Base-by-base conservation (phyloP, 2,113 vertebrate genomes). In the Fregetta grallaria region DNA sequence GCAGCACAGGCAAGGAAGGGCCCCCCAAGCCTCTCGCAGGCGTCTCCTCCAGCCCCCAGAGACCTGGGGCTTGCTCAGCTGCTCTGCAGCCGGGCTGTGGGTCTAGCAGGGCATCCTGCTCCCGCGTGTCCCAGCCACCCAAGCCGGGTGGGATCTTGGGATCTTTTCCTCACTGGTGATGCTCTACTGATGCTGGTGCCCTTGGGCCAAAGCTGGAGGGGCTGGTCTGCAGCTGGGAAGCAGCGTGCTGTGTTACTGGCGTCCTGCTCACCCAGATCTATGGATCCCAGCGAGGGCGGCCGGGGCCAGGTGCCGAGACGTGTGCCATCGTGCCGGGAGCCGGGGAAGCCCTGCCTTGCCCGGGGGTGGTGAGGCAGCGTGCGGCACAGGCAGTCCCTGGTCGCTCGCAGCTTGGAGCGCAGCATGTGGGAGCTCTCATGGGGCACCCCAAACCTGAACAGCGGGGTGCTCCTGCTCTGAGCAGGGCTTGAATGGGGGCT, bases 181-280 rank as follows among this genome's bases (percentile, higher is more conserved):
- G 83, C 81, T 92, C 38, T 68, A 16, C 22, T 15, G 56, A n/a
- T 38, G 59, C 65, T 14, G 5, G 20, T 10, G 15, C 4, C 19
- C 19, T 56, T 49, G 40, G 88, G 85, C 52, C 83, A 66, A 49
- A 66, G 76, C 32, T 6, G 1, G 32, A 1, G 7, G 7, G 49
- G 44, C 62, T 52, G 49, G 16, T 12, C 44, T 15, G 67, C 22
- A 9, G 40, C 79, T 16, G 68, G 72, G 68, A 49, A 92, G 76
- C 72, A 12, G 55, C 1, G 1, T 27, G 83, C 20, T 0, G 1
- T 16, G 55, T 40, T 0, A 4, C 56, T 79, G 4, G 10, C 1
- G 0, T 49, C 55, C 50, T 15, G 45, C 65, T 96, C 65, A 5
- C 29, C 6, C 61, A 50, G 76, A 94, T 96, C 95, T 81, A 89